Conservation (phyloP, 2,113 vertebrate species). For the Noturus placidus region DNA sequence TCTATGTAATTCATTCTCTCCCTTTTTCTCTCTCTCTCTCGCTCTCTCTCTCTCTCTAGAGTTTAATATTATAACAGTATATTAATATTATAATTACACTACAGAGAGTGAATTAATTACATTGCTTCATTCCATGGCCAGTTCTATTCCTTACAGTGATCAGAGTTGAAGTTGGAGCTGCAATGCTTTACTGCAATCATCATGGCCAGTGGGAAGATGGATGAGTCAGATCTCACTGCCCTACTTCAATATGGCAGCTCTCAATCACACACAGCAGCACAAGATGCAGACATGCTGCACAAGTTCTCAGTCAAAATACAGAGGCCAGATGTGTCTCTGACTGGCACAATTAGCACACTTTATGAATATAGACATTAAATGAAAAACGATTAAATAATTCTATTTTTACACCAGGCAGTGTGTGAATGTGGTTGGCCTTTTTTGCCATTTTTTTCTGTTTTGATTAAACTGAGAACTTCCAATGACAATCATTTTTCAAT, state of each 20-base stretch:
- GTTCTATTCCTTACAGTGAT: neutral
- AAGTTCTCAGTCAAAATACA: slow-evolving; percentile 17
- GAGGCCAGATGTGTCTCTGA: slow-evolving; percentile 5
- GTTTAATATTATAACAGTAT: neutral
- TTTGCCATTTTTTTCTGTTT: neutral
- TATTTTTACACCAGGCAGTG: slow-evolving; percentile 3
- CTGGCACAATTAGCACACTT: neutral
- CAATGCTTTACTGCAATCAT: slow-evolving; percentile 6
- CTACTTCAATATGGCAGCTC: slow-evolving; percentile 12
- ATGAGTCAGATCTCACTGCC: slow-evolving; percentile 8
- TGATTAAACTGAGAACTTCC: neutral
- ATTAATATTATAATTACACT: neutral
- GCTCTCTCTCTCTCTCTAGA: too few relatives aligned
- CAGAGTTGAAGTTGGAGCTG: neutral
- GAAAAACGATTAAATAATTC: slow-evolving; percentile 1
- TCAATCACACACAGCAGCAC: slow-evolving; percentile 14
- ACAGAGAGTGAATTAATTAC: neutral
- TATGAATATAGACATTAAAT: neutral
- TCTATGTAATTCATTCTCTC: too few relatives aligned
- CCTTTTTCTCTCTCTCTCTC: too few relatives aligned
- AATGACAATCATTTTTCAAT: neutral
- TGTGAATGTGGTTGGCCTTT: neutral
- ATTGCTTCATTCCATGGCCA: neutral
- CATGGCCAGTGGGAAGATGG: slow-evolving; percentile 9
- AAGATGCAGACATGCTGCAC: neutral